Base-by-base conservation (phyloP, 2,888 invertebrate genomes). In the Nephrocerus scutellatus region DNA sequence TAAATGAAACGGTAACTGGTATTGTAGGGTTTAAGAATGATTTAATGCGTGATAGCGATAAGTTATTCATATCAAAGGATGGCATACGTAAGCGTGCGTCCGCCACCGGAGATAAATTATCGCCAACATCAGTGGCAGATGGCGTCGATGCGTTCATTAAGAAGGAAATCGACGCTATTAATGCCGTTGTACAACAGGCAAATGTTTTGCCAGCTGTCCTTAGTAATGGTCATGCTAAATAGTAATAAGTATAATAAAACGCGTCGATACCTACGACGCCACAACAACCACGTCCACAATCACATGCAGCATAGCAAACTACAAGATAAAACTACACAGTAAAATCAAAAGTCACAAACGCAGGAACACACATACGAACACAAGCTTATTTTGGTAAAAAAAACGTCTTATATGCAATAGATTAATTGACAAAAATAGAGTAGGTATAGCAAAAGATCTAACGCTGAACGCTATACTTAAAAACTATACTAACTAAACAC, bases 161-260 rank as follows among this genome's bases (percentile, higher is more conserved):
- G 33, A 69, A 68, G 53, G 68, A 69, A 54, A 69, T 69, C 31
- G 63, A 64, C 40, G 68, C 63, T 10, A 61, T 68, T 12, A 68
- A 68, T 52, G 66, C 67, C 32, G 68, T 65, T 28, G 68, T 68
- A 16, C 68, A 68, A 40, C 67, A 68, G 51, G 60, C 62, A 22
- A 66, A 66, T 47, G 66, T 68, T 22, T 55, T 68, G 50, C 68
- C 68, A 21, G 68, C 62, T 36, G 68, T 69, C 40, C 50, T 69
- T 16, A 69, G 68, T 48, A 69, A 69, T 53, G 66, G 69, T 19
- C 67, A 68, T 56, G 68, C 66, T 51, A 68, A 68, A 57, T 68
- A 64, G 55, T 51, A 51, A 48, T 49, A 32, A 44, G 39, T 36
- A 22, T 35, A 43, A 26, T 22, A 24, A n/a, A n/a, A n/a, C n/a